Evolutionary conservation across 1,140 invertebrate species (phyloP).

Genomic region (Wiebesia pumilae): DNA sequence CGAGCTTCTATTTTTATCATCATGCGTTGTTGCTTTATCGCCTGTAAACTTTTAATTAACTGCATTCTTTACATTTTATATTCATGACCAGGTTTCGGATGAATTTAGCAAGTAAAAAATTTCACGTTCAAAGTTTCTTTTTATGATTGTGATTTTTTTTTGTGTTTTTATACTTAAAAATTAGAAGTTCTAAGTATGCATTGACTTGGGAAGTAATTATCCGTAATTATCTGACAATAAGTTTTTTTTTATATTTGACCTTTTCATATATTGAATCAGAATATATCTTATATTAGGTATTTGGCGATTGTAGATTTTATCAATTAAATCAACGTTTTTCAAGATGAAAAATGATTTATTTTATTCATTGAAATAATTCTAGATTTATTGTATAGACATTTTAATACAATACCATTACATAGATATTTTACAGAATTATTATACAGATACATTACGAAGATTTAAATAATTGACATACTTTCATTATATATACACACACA

Average conservation of each 20-base stretch:
- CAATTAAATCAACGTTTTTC: not conserved
- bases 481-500: too few relatives aligned
- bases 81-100: not conserved
- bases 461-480: too few relatives aligned
- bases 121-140: not conserved
- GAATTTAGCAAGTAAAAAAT: not conserved
- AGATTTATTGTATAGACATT: too few relatives aligned
- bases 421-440: not conserved
- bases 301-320: not conserved
- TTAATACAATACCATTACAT: not conserved
- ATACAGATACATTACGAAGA: too few relatives aligned
- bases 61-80: not conserved
- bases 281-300: constrained; percentile 32
- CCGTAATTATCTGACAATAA: constrained; percentile 32
- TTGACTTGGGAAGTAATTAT: constrained; percentile 5
- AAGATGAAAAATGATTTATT: not conserved
- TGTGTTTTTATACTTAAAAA: not conserved
- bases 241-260: constrained; percentile 1
- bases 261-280: not conserved
- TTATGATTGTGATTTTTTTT: not conserved
- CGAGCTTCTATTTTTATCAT: not conserved
- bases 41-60: not conserved
- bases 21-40: not conserved
- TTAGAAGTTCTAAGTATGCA: constrained; percentile 10
- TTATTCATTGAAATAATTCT: not conserved